These are phyloP conservation scores for Platycercus adscitus DNA, from an alignment of 2,113 vertebrate genomes.

Conservation along the genomic window DNA sequence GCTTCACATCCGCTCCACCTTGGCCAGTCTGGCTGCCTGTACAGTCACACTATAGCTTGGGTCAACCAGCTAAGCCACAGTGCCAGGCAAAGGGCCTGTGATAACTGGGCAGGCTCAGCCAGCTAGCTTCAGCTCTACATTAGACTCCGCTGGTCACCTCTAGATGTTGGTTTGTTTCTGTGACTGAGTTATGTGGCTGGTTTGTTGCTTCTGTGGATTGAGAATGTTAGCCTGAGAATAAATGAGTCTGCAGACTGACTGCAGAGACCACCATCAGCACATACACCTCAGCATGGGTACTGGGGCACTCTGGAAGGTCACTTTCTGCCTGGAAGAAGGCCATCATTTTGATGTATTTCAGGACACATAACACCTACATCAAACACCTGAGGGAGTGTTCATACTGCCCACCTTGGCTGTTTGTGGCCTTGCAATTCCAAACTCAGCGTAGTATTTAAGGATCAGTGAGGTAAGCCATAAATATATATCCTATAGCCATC, in stretches of 20 bases:
- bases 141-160: background rate
- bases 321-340: background rate
- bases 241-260: background rate
- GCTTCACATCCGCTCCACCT: background rate
- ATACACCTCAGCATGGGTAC: accelerated
- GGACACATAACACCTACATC: background rate
- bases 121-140: background rate
- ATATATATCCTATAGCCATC: conserved; percentile 64
- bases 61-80: background rate
- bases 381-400: background rate
- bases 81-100: background rate
- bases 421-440: background rate
- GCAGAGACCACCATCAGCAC: background rate
- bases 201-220: background rate
- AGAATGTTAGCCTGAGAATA: background rate
- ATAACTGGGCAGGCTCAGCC: background rate
- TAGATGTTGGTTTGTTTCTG: background rate
- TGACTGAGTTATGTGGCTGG: accelerated
- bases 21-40: accelerated
- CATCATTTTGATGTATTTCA: background rate
- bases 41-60: background rate
- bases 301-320: background rate
- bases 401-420: background rate
- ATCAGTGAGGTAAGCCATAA: conserved; percentile 28
- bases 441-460: background rate